Evolutionary conservation across 2,113 vertebrate genomes (phyloP).

Genomic region (Nicator chloris): DNA sequence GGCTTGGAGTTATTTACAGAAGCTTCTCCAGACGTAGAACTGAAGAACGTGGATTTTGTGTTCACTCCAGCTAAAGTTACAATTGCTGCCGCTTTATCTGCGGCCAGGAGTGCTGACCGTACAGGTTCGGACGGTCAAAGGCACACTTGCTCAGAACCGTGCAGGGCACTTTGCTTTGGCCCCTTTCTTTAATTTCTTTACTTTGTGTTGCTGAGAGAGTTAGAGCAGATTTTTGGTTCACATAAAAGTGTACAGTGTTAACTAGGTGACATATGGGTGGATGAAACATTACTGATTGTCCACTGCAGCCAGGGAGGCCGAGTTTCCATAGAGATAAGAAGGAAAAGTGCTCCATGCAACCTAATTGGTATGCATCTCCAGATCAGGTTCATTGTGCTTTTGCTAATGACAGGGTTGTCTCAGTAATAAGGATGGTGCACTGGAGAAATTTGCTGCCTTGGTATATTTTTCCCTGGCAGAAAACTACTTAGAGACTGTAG

Average conservation of each 20-base stretch:
- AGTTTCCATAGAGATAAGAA: conserved; percentile 91
- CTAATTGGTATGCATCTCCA: conserved; percentile 92
- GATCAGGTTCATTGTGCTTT: conserved; percentile 88
- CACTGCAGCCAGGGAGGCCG: conserved; percentile 75
- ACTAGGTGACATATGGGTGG: conserved; percentile 83
- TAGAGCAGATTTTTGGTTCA: conserved; percentile 63
- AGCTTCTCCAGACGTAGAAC: not conserved
- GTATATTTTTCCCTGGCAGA: conserved; percentile 86
- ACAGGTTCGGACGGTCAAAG: not conserved
- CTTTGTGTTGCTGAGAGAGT: not conserved
- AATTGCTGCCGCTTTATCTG: not conserved
- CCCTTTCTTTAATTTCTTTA: conserved; percentile 59
- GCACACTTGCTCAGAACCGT: not conserved
- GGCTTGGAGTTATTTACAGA: not conserved
- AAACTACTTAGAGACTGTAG: conserved; percentile 83
- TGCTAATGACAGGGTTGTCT: conserved; percentile 92
- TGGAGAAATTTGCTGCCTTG: conserved; percentile 90
- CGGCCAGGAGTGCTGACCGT: not conserved
- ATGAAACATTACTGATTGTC: conserved; percentile 81
- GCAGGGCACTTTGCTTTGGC: not conserved
- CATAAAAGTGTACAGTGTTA: conserved; percentile 75
- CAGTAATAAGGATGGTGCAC: conserved; percentile 88
- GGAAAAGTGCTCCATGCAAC: conserved; percentile 80
- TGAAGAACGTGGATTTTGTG: not conserved
- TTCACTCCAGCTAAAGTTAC: not conserved